phyloP scores from a whole-genome alignment of 2,888 invertebrate species.

The Maniola hyperantus region DNA sequence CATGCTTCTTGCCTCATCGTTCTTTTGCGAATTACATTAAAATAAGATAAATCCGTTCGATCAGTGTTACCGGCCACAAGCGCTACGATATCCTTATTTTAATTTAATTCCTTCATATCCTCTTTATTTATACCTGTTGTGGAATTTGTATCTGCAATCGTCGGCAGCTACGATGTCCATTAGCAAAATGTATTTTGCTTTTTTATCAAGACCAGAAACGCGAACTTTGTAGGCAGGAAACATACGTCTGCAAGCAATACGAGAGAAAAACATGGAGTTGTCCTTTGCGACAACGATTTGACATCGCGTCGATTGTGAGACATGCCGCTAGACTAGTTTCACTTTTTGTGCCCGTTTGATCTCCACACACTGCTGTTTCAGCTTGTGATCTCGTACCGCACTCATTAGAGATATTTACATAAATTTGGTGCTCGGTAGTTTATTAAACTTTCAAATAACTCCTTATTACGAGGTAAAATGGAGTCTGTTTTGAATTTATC shows the following conservation, averaged over 20 bases:
- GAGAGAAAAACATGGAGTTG: conserved; percentile 80
- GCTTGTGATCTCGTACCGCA: conserved; percentile 75
- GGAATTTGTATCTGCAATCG: conserved; percentile 97
- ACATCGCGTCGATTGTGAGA: conserved; percentile 79
- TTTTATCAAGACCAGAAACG: conserved; percentile 97
- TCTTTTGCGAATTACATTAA: conserved; percentile 77
- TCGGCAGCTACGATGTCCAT: conserved; percentile 99
- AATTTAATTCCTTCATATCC: conserved; percentile 72
- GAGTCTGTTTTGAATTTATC: conserved; percentile 40
- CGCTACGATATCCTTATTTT: conserved; percentile 68
- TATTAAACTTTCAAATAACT: conserved; percentile 3
- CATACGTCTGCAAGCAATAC: conserved; percentile 94
- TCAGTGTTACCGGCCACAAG: conserved; percentile 49
- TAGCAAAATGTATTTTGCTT: conserved; percentile 98
- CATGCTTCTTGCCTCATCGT: conserved; percentile 86
- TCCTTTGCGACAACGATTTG: conserved; percentile 78
- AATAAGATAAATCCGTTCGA: conserved; percentile 67
- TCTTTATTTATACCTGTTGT: conserved; percentile 89
- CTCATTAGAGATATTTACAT: conserved; percentile 54
- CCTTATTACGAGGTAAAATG: conserved; percentile 35
- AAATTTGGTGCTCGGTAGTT: conserved; percentile 27
- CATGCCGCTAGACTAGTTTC: conserved; percentile 71
- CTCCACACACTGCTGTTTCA: conserved; percentile 63
- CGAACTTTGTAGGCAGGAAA: conserved; percentile 99
- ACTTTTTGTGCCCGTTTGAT: conserved; percentile 63